Conservation (phyloP, 2,888 invertebrate species). For the Malacosoma neustria region DNA sequence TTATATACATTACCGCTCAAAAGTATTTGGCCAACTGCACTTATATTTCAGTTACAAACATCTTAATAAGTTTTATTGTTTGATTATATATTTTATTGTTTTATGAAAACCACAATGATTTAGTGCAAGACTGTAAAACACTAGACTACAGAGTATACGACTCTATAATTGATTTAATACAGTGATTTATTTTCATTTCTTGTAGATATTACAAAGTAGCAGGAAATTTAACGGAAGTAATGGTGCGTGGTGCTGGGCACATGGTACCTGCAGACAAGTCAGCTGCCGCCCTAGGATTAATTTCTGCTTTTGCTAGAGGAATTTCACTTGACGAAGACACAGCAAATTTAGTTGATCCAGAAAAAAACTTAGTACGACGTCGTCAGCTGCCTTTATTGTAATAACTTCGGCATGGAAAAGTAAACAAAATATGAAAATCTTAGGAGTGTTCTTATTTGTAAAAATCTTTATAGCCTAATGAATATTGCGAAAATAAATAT, state of each 20-base stretch:
- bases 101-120: no score
- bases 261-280: slow-evolving; percentile 80
- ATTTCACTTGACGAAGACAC: slow-evolving; percentile 46
- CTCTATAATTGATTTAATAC: no score
- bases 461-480: neutral
- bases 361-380: slow-evolving; percentile 39
- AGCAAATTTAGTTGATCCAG: slow-evolving; percentile 33
- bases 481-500: neutral
- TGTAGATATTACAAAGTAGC: slow-evolving; percentile 72
- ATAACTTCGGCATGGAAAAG: slow-evolving; percentile 4
- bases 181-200: no score
- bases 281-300: slow-evolving; percentile 72
- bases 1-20: no score
- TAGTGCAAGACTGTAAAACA: no score
- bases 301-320: slow-evolving; percentile 75
- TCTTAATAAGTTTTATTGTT: no score
- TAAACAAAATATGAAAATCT: neutral
- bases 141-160: no score
- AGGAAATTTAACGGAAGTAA: slow-evolving; percentile 74
- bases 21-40: no score
- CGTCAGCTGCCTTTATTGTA: slow-evolving; percentile 32
- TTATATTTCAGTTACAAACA: no score
- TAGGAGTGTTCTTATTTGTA: neutral
- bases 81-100: no score
- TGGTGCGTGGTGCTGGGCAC: slow-evolving; percentile 79